Base-by-base conservation (phyloP, 2,888 invertebrate species). In the Cephus pulcher region DNA sequence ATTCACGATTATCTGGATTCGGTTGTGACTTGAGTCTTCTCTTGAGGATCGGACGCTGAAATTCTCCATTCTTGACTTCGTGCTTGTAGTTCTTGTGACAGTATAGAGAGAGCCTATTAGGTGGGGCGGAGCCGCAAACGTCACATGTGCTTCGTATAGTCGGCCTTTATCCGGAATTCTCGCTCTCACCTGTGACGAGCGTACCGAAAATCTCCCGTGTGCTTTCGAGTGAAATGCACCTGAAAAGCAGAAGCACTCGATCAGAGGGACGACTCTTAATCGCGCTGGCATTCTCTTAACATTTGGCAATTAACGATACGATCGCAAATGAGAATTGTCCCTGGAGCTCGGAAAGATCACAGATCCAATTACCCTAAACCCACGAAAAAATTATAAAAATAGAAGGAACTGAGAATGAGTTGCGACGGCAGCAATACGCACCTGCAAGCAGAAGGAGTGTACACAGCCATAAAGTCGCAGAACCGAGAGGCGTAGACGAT, bases 121-220 rank as follows among this genome's bases (percentile, higher is more conserved):
- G 71, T 30, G 37, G 34, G 9, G 71, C 37, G 1, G 35, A 34
- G 69, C 78, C 40, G 70, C 78, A 75, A 15, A 56, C 40, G n/a
- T 78, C 75, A 32, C 75, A 78, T 4, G 1, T 81, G 80, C 73
- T 76, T 79, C 30, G 34, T 77, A 34, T 75, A 82, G 33, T 83
- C 80, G 78, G 80, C 23, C 79, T 76, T 75, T 78, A 76, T 74
- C 56, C 76, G 78, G 56, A 82, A 83, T 1, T 12, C 15, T 70
- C 76, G 81, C 1, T 75, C 79, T 56, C 83, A 83, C 12, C 75
- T 69, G 34, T 83, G 78, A 70, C 83, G 81, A 1, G 33, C 11
- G 30, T 79, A 79, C 75, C 74, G 33, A 79, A 82, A 15, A 1
- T n/a, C 70, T 23, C 30, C 70, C 6, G 11, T 11, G 30, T n/a